These are phyloP conservation scores for Acrossocheilus fasciatus DNA, from an alignment of 2,797 vertebrate genomes.

Conservation along the genomic window DNA sequence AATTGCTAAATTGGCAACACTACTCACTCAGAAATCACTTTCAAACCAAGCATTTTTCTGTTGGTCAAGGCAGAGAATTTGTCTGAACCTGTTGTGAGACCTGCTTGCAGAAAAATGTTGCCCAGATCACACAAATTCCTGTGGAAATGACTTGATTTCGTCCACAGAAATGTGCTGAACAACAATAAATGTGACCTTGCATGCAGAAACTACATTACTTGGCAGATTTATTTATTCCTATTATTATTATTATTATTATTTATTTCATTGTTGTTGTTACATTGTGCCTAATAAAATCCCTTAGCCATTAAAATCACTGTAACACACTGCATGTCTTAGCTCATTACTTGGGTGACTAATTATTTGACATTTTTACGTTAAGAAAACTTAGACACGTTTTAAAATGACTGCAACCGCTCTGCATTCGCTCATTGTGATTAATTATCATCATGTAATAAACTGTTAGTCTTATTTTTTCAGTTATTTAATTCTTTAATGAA, in stretches of 20 bases:
- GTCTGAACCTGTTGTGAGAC: too few relatives aligned
- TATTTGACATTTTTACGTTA: background rate
- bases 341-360: background rate
- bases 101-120: background rate
- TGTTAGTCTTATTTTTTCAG: background rate
- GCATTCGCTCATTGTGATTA: background rate
- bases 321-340: background rate
- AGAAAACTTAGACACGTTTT: background rate
- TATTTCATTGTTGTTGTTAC: background rate
- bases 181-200: background rate
- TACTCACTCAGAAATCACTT: too few relatives aligned
- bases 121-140: background rate
- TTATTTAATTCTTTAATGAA: background rate
- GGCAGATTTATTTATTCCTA: too few relatives aligned
- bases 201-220: background rate
- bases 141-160: background rate
- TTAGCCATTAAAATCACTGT: background rate
- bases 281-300: background rate
- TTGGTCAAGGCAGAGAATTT: too few relatives aligned
- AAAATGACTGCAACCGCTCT: background rate
- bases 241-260: background rate
- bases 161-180: background rate
- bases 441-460: background rate
- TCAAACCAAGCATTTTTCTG: too few relatives aligned
- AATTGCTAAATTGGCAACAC: too few relatives aligned